Base-by-base conservation (phyloP, 2,113 vertebrate species). In the Stictonetta naevosa region DNA sequence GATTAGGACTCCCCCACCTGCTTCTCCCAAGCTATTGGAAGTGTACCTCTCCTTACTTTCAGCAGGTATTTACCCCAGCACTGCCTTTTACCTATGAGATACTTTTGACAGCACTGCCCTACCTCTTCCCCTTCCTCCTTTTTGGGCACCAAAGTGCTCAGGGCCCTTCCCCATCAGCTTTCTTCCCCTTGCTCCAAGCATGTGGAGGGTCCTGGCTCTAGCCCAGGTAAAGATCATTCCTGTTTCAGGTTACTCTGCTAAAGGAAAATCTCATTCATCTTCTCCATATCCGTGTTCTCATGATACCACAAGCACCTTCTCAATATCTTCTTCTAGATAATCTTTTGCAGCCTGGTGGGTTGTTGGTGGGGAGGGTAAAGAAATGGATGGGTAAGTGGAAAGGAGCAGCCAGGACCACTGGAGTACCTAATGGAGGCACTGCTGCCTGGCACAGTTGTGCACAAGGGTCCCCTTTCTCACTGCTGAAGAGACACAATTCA, bases 301-400 rank as follows among this genome's bases (percentile, higher is more conserved):
- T 79, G 52, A 26, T 28, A 59, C 15, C 0, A 0, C 10, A 44
- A 76, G 15, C 5, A 66, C 1, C 10, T 22, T 56, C 58, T 62
- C 53, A 79, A 91, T 83, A 60, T 16, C 21, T 59, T 72, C 48
- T n/a, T 68, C 19, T n/a, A 36, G 36, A 23, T 15, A 46, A 67
- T 23, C 14, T 13, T 40, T 59, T 23, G 4, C 53, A 76, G 13
- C 15, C 33, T 75, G 17, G 8, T 58, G 20, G 26, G 12, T 8
- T 38, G 12, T 36, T 85, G 42, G 11, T 55, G 23, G 19, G 21
- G 7, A 83, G 7, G 4, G 11, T 34, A 50, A 10, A 22, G 22
- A 88, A 78, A 71, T 22, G 18, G 15, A 9, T 66, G 23, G 50
- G 13, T 60, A 44, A 82, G 40, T 50, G 25, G 17, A 87, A 84